Conservation (phyloP, 2,888 invertebrate genomes). For the Phymatocera aterrima region DNA sequence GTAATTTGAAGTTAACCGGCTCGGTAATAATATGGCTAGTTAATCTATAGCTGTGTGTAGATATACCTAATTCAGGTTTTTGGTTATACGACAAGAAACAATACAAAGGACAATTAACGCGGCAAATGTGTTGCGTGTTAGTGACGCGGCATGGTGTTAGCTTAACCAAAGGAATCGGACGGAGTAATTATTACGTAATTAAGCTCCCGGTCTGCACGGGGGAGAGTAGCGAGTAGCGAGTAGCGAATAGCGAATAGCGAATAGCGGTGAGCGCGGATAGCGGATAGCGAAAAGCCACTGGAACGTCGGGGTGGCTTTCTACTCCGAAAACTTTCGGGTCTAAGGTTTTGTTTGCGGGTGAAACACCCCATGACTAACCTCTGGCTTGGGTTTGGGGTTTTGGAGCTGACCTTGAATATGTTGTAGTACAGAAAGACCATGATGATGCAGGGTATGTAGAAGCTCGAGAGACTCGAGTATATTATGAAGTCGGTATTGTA, state of each 20-base stretch:
- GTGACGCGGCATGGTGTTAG: neutral
- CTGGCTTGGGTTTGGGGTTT: neutral
- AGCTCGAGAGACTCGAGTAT: slow-evolving; percentile 97
- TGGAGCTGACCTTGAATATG: slow-evolving; percentile 94
- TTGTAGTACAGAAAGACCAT: slow-evolving; percentile 98
- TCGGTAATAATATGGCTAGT: slow-evolving; percentile 29
- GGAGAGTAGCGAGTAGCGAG: slow-evolving; percentile 17
- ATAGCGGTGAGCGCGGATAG: neutral
- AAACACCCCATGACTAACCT: neutral
- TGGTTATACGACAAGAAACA: neutral
- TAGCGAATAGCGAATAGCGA: too few relatives aligned
- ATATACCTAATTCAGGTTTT: slow-evolving; percentile 21
- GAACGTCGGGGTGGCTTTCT: slow-evolving; percentile 10
- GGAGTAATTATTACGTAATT: slow-evolving; percentile 36
- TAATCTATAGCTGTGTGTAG: slow-evolving; percentile 37
- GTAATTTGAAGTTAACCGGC: slow-evolving; percentile 37
- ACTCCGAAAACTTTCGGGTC: slow-evolving; percentile 32
- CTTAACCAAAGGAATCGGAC: neutral
- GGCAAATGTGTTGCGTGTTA: slow-evolving; percentile 12
- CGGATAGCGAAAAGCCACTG: slow-evolving; percentile 29
- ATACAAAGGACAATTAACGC: slow-evolving; percentile 23
- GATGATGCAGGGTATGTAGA: slow-evolving; percentile 98
- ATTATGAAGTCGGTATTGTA: slow-evolving; percentile 99
- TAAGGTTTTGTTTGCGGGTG: slow-evolving; percentile 22
- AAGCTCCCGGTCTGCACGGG: neutral